Percentiles rank a stretch among this genome's conserved stretches.
Evolutionary conservation across 30 jellyfish, hydroid and myxozoan species (phyloP).

Genomic region (Nemopilema nomurai): DNA sequence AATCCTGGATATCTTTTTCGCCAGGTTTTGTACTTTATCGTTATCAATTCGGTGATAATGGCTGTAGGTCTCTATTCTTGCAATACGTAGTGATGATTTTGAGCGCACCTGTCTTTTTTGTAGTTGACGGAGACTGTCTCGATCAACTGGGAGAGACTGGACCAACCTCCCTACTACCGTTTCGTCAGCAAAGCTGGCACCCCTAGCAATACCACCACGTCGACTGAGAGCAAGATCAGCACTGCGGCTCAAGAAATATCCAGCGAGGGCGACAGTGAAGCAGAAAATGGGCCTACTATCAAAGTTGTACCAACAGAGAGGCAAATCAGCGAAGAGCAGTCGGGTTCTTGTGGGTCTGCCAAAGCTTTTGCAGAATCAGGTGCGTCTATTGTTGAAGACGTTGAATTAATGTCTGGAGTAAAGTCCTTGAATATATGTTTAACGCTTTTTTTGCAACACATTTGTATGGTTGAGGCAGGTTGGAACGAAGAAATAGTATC

Average conservation of each 20-base stretch:
- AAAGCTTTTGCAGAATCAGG: conserved; percentile 97
- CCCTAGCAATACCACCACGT: conserved; percentile 28
- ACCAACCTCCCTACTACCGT: conserved; percentile 90
- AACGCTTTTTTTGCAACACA: too few relatives aligned
- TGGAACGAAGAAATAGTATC: too few relatives aligned
- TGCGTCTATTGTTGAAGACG: conserved; percentile 19
- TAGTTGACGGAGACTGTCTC: conserved; percentile 94
- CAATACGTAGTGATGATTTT: neutral
- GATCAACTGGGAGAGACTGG: conserved; percentile 89
- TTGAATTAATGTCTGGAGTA: too few relatives aligned
- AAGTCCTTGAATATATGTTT: too few relatives aligned
- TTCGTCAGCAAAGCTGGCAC: conserved; percentile 42
- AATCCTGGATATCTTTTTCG: too few relatives aligned
- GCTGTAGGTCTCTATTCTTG: neutral
- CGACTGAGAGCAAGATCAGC: conserved; percentile 46
- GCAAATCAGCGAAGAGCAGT: conserved; percentile 57
- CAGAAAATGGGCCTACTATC: conserved; percentile 9
- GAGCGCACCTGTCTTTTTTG: neutral
- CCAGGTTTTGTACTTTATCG: too few relatives aligned
- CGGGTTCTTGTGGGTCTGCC: conserved; percentile 94
- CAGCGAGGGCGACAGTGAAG: conserved; percentile 49
- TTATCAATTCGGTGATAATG: neutral
- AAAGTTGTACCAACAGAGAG: conserved; percentile 49
- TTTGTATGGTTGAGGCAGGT: too few relatives aligned
- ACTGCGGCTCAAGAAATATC: conserved; percentile 51